Evolutionary conservation across 2,113 vertebrate species (phyloP).

Genomic region (Pseudois nayaur): DNA sequence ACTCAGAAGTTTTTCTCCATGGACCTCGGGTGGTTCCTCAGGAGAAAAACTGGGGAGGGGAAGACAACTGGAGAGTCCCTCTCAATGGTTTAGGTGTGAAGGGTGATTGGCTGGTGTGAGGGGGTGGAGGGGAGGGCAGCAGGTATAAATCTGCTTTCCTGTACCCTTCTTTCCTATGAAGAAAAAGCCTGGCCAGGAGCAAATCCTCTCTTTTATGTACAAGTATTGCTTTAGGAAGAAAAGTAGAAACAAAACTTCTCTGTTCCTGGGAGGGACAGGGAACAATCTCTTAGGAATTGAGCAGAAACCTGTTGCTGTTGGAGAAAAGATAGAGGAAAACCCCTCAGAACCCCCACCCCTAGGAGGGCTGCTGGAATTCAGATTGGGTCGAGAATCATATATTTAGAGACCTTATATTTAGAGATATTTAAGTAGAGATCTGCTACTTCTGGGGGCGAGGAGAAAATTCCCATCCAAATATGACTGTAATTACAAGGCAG

Average conservation of each 20-base stretch:
- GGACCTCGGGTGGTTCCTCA: neutral
- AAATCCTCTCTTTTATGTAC: neutral
- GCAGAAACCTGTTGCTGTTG: neutral
- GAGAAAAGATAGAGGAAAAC: neutral
- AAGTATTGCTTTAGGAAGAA: neutral
- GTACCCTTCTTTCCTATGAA: neutral
- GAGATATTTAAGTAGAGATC: neutral
- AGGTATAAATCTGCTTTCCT: neutral
- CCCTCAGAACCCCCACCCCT: rapidly evolving
- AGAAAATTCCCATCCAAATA: neutral
- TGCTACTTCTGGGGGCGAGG: neutral
- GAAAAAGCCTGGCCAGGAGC: neutral
- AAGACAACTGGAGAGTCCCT: neutral
- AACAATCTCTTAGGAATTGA: neutral
- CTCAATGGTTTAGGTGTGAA: neutral
- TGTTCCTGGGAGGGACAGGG: neutral
- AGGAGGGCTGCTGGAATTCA: neutral
- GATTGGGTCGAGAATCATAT: neutral
- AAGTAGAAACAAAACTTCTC: neutral
- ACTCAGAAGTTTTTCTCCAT: neutral
- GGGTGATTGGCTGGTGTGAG: neutral
- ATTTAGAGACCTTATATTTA: neutral
- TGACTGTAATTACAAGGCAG: neutral
- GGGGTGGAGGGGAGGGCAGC: rapidly evolving
- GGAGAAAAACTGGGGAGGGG: neutral